Conservation (phyloP, 37 sponge, comb jelly and placozoan genomes). For the Theonella swinhoei region DNA sequence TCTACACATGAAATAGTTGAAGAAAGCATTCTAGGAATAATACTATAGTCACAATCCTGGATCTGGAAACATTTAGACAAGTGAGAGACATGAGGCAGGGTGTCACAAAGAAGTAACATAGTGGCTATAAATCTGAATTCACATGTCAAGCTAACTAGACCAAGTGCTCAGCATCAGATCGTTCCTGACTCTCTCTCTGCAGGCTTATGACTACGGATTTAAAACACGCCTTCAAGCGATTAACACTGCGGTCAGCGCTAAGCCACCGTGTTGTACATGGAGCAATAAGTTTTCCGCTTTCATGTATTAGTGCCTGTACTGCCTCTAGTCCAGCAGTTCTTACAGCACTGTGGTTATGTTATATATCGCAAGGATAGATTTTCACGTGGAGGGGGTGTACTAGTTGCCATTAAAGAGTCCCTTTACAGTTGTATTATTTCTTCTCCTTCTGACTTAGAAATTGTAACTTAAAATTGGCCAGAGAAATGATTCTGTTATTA, state of each 20-base stretch:
- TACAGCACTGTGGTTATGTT: slow-evolving; percentile 57
- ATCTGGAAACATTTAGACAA: slow-evolving; percentile 7
- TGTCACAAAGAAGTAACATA: slow-evolving; percentile 41
- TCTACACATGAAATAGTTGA: slow-evolving; percentile 2
- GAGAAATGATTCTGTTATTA: too few relatives aligned
- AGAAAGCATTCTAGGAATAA: not conserved
- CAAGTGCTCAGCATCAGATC: slow-evolving; percentile 48
- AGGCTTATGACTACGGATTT: slow-evolving; percentile 41
- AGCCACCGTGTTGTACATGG: slow-evolving; percentile 55
- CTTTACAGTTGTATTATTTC: too few relatives aligned
- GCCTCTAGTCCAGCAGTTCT: slow-evolving; percentile 53
- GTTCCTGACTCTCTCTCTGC: slow-evolving; percentile 22
- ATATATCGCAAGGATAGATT: too few relatives aligned
- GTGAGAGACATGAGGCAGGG: slow-evolving; percentile 29
- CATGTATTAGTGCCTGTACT: slow-evolving; percentile 27
- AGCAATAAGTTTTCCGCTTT: slow-evolving; percentile 31
- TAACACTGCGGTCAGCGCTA: slow-evolving; percentile 33
- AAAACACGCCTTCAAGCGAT: slow-evolving; percentile 10
- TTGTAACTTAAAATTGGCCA: too few relatives aligned
- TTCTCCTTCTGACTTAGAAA: too few relatives aligned
- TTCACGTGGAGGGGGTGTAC: too few relatives aligned
- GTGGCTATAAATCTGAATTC: slow-evolving; percentile 48
- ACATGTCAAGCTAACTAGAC: slow-evolving; percentile 3
- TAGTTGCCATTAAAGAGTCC: too few relatives aligned
- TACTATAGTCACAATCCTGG: not conserved